A percentile compares a stretch with the other conserved stretches of the same genome.
phyloP scores from a whole-genome alignment of 2,797 vertebrate species.

The Glossophaga mutica region DNA sequence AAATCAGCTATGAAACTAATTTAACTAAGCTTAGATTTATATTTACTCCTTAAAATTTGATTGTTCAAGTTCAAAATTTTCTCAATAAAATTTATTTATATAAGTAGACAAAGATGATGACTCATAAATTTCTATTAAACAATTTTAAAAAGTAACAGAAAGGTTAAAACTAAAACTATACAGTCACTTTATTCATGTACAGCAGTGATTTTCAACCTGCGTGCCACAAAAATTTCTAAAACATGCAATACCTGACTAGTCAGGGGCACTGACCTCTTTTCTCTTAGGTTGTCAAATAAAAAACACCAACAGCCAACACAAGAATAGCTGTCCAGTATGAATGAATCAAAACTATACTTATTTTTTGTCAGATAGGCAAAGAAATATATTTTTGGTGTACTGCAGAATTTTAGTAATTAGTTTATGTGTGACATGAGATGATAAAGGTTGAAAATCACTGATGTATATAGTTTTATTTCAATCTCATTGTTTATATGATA shows the following conservation, averaged over 20 bases:
- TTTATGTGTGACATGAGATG: not conserved
- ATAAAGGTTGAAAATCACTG: not conserved
- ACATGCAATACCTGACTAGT: not conserved
- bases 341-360: not conserved
- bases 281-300: not conserved
- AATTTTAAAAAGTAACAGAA: not conserved
- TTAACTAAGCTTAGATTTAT: constrained; percentile 15
- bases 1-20: not conserved
- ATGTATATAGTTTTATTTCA: not conserved
- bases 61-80: not conserved
- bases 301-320: not conserved
- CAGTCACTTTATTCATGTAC: not conserved
- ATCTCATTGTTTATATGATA: not conserved
- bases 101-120: not conserved
- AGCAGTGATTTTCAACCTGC: not conserved
- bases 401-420: not conserved
- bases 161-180: not conserved
- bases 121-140: not conserved
- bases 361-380: not conserved
- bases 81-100: not conserved
- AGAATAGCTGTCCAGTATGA: not conserved
- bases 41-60: not conserved
- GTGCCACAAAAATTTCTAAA: not conserved
- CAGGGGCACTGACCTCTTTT: not conserved
- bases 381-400: not conserved